These are phyloP conservation scores for Myiopsitta monachus DNA, from an alignment of 2,113 vertebrate species.

Conservation along the genomic window DNA sequence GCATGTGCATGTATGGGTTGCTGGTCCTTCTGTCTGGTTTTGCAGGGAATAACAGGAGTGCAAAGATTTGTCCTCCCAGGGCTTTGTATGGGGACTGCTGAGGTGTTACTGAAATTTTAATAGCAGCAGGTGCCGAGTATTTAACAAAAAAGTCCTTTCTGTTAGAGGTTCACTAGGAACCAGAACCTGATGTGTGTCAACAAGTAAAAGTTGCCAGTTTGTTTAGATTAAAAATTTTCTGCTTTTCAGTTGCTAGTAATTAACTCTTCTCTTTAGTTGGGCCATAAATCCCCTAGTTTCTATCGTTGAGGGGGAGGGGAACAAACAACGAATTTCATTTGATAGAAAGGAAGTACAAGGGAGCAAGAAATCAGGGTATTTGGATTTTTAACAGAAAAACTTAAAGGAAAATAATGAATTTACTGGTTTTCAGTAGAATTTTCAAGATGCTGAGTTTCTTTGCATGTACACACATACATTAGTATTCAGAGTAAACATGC, in stretches of 20 bases:
- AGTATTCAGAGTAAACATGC: background rate
- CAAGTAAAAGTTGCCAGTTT: background rate
- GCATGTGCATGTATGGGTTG: accelerated
- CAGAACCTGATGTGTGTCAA: background rate
- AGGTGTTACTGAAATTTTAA: background rate
- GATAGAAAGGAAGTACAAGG: background rate
- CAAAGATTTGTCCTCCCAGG: background rate
- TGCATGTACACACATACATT: background rate
- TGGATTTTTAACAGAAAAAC: background rate
- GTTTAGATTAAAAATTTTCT: background rate
- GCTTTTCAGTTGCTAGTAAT: background rate
- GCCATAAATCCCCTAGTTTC: background rate
- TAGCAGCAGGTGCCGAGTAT: background rate
- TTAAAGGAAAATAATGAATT: background rate
- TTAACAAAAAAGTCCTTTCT: background rate
- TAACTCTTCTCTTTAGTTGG: background rate
- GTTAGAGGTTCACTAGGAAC: background rate
- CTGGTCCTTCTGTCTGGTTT: background rate
- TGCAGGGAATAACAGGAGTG: background rate
- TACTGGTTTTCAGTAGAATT: background rate
- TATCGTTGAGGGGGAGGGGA: background rate
- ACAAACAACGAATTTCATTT: background rate
- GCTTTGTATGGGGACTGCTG: background rate
- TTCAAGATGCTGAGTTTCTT: background rate
- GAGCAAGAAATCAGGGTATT: background rate